phyloP scores from a whole-genome alignment of 2,888 invertebrate genomes.

The Nebria salina region DNA sequence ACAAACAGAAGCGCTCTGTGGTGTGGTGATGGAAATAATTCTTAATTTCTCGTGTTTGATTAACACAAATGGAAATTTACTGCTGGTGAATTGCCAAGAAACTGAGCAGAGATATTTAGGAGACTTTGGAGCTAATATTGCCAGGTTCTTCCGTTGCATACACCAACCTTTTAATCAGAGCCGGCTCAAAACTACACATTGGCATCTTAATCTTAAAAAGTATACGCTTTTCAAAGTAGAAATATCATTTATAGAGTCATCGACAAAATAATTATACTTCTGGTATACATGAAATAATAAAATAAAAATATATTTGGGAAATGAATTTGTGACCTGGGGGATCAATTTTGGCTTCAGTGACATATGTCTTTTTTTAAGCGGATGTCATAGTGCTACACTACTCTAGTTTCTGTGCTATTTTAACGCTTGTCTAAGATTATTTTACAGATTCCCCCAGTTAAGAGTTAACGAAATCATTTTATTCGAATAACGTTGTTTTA shows the following conservation, averaged over 20 bases:
- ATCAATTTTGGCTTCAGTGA: background rate
- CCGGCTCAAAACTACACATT: background rate
- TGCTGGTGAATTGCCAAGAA: conserved; percentile 35
- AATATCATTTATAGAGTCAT: background rate
- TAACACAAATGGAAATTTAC: conserved; percentile 40
- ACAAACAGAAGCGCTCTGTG: background rate
- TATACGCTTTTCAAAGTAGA: background rate
- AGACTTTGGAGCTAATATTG: conserved; percentile 17
- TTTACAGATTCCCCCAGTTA: background rate
- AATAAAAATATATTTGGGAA: too few species aligned
- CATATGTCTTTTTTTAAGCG: background rate
- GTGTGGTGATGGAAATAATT: background rate
- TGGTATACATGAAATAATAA: too few species aligned
- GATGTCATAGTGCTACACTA: background rate
- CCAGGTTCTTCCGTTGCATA: background rate
- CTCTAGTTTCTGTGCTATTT: background rate
- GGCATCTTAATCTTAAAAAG: background rate
- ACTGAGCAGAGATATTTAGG: conserved; percentile 43
- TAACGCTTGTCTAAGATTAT: background rate
- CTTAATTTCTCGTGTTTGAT: conserved; percentile 24
- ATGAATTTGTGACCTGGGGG: background rate
- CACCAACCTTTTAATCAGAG: background rate
- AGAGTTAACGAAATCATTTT: background rate
- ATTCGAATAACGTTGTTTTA: background rate
- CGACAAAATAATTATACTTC: too few species aligned